Base-by-base conservation (phyloP, 2,797 vertebrate species). In the Hyperoplus immaculatus region DNA sequence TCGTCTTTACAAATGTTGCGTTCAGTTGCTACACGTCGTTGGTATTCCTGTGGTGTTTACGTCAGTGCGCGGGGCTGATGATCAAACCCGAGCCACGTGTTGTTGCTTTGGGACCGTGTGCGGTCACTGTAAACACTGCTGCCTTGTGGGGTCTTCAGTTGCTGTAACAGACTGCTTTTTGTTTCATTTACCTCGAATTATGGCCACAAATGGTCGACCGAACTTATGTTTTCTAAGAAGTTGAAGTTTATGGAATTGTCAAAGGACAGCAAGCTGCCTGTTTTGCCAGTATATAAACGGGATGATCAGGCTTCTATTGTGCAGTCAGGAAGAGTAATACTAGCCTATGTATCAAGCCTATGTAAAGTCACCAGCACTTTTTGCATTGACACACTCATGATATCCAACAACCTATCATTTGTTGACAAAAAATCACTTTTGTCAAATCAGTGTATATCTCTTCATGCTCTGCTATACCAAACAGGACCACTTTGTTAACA, bases 91-190 rank as follows among this genome's bases (percentile, higher is more conserved):
- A 87, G 77, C 92, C 92, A 93, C 93, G 92, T 92, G 91, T 46
- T 84, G 58, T 75, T 8, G 78, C 75, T 87, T 18, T 1, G 79
- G 70, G 87, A 87, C 83, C 89, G 91, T 89, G 92, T 91, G 29
- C 3, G 89, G 92, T 81, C 67, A 6, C 77, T 91, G 89, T 93
- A 91, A 94, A 92, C 92, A 93, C 86, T 83, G 78, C 73, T 47
- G 18, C 75, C 70, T 73, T 39, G 21, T 51, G 73, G 11, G 1
- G 63, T 29, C 57, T 83, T 69, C 63, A 61, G 57, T 11, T 21
- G 29, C 53, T 11, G 0, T 1, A 36, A 41, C 15, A 1, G 4
- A 5, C 57, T 12, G 6, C 29, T n/a, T 58, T 70, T 0, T 29
- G n/a, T 13, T n/a, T 7, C 2, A 58, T 49, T 42, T 0, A 65